Evolutionary conservation across 1,140 invertebrate species (phyloP).

Genomic region (Saxidomus purpurata): DNA sequence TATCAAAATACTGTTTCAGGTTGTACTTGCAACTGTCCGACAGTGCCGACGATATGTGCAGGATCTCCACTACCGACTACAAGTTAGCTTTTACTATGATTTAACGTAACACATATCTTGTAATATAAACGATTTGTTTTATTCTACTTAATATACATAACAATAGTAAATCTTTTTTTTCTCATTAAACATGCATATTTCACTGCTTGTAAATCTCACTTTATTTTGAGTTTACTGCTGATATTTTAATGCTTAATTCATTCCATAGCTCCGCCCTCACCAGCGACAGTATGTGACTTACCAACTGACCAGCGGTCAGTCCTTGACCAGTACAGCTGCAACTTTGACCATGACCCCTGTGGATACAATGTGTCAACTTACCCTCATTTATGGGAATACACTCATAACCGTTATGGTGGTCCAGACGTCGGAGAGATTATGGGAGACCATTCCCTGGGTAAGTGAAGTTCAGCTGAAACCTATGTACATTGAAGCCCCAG

Average conservation of each 20-base stretch:
- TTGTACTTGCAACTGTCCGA: constrained; percentile 41
- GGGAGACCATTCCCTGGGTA: constrained; percentile 46
- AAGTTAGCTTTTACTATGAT: background rate
- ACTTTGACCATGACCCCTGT: constrained; percentile 42
- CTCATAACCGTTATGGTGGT: constrained; percentile 24
- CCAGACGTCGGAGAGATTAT: constrained; percentile 14
- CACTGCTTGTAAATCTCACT: too few relatives aligned
- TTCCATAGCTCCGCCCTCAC: background rate
- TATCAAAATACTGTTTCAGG: background rate
- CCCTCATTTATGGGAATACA: constrained; percentile 40
- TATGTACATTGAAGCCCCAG: too few relatives aligned
- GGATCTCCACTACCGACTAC: background rate
- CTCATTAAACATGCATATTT: too few relatives aligned
- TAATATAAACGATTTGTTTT: too few relatives aligned
- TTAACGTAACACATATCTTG: too few relatives aligned
- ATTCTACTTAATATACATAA: too few relatives aligned
- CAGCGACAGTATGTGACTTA: constrained; percentile 7
- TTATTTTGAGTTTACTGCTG: too few relatives aligned
- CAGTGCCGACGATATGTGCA: constrained; percentile 38
- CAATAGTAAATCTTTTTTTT: too few relatives aligned
- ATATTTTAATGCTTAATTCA: too few relatives aligned
- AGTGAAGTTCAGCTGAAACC: background rate
- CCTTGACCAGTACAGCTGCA: constrained; percentile 34
- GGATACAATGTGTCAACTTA: constrained; percentile 30
- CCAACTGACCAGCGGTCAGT: constrained; percentile 35